These are phyloP conservation scores for Eumaeus atala DNA, from an alignment of 1,140 invertebrate genomes.

Conservation along the genomic window DNA sequence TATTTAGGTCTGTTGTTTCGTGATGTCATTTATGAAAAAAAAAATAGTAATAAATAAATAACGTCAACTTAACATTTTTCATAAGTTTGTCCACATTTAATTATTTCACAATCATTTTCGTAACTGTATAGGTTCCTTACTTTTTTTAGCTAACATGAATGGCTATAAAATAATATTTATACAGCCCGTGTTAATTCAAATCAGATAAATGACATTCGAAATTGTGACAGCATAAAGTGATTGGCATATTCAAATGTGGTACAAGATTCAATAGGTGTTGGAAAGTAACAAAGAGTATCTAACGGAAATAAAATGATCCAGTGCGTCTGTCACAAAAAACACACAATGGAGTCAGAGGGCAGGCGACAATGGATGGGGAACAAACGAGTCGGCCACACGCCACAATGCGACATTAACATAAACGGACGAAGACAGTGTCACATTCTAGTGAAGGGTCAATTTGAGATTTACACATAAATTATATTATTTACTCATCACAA, in stretches of 20 bases:
- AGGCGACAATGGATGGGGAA: conserved; percentile 52
- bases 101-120: too few relatives aligned
- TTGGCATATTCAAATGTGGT: conserved; percentile 5
- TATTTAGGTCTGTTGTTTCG: too few relatives aligned
- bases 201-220: conserved; percentile 4
- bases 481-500: conserved; percentile 30
- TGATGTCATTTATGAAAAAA: too few relatives aligned
- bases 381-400: conserved; percentile 61
- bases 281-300: conserved; percentile 55
- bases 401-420: conserved; percentile 68
- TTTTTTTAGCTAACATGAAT: conserved; percentile 26
- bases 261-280: conserved; percentile 39
- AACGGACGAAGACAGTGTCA: conserved; percentile 41
- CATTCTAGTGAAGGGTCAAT: conserved; percentile 52
- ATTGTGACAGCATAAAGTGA: conserved; percentile 4
- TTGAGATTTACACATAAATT: conserved; percentile 40
- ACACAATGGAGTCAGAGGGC: conserved; percentile 71
- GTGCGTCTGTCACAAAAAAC: conserved; percentile 55
- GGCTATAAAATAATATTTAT: too few relatives aligned
- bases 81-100: too few relatives aligned
- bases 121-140: too few relatives aligned
- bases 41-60: too few relatives aligned
- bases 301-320: conserved; percentile 72
- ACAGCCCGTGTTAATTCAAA: conserved; percentile 3
- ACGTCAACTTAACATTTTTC: too few relatives aligned